A percentile compares a stretch with the other conserved stretches of the same genome.
Conservation (phyloP, 2,113 vertebrate species). For the Desmodus rotundus region DNA sequence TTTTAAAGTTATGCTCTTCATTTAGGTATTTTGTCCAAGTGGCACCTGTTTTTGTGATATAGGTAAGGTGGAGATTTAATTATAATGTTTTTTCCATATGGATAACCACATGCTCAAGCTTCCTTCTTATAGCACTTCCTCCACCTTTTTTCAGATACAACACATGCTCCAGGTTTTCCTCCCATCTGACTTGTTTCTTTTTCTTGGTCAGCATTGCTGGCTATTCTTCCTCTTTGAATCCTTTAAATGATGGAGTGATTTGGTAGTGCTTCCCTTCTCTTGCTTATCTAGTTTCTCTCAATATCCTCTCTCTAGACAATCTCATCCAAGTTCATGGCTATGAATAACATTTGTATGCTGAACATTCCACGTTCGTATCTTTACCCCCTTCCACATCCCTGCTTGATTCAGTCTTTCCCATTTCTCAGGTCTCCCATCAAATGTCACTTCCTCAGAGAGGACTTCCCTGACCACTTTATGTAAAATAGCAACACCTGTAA, state of each 20-base stretch:
- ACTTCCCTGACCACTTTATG: not conserved
- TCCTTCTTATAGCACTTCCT: not conserved
- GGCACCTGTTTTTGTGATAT: not conserved
- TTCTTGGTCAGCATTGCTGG: not conserved
- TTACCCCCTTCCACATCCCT: not conserved
- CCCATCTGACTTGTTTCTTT: not conserved
- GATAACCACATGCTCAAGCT: not conserved
- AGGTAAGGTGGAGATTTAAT: not conserved
- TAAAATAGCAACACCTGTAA: not conserved
- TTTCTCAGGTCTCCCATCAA: not conserved
- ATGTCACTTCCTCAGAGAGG: not conserved
- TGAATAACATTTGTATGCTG: not conserved
- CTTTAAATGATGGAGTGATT: not conserved
- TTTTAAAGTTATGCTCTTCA: not conserved
- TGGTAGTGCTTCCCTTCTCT: not conserved
- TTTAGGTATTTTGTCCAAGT: not conserved
- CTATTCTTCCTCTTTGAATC: not conserved
- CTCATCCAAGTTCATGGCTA: not conserved
- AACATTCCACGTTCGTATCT: accelerated
- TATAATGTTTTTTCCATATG: not conserved
- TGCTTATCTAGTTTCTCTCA: not conserved
- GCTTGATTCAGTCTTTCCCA: not conserved
- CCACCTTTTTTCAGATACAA: not conserved
- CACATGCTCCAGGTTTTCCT: not conserved
- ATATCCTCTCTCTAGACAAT: not conserved